phyloP scores from a whole-genome alignment of 2,113 vertebrate genomes.

The Larimichthys polyactis region DNA sequence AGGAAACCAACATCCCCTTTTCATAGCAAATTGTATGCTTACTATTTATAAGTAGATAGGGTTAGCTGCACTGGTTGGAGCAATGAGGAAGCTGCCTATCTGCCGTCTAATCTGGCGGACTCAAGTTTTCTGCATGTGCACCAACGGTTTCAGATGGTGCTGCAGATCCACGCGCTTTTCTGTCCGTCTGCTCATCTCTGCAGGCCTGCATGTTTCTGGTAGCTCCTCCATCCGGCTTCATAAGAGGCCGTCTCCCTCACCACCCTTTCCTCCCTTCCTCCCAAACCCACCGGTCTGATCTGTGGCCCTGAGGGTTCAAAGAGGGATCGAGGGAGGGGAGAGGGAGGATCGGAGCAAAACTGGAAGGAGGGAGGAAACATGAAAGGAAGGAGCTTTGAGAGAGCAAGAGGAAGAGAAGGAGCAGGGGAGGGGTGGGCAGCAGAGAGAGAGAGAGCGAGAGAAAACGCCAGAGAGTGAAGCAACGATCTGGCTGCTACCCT shows the following conservation, averaged over 20 bases:
- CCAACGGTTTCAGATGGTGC: not conserved
- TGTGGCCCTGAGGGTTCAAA: slow-evolving; percentile 60
- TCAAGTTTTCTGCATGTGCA: not conserved
- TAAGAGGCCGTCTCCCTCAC: slow-evolving; percentile 15
- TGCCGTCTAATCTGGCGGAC: not conserved
- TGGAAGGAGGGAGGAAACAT: slow-evolving; percentile 44
- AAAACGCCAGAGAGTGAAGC: slow-evolving; percentile 65
- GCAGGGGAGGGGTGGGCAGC: slow-evolving; percentile 48
- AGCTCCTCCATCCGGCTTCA: slow-evolving; percentile 27
- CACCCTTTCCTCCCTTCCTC: slow-evolving; percentile 9
- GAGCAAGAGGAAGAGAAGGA: slow-evolving; percentile 37
- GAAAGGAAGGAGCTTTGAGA: slow-evolving; percentile 57
- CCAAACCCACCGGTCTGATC: slow-evolving; percentile 40
- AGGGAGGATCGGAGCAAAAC: slow-evolving; percentile 28
- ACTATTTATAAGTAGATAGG: slow-evolving; percentile 8
- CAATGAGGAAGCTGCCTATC: fast-evolving
- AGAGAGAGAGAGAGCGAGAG: slow-evolving; percentile 54
- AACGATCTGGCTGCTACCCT: slow-evolving; percentile 73
- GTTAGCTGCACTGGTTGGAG: not conserved
- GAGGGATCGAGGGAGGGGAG: slow-evolving; percentile 38
- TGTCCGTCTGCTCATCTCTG: slow-evolving; percentile 15
- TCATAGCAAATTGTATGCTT: not conserved
- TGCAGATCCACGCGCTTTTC: not conserved
- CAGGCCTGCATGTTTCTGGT: slow-evolving; percentile 12
- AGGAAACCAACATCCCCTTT: slow-evolving; percentile 43